Conservation (phyloP, 2,888 invertebrate genomes). For the Athrips mouffetella region DNA sequence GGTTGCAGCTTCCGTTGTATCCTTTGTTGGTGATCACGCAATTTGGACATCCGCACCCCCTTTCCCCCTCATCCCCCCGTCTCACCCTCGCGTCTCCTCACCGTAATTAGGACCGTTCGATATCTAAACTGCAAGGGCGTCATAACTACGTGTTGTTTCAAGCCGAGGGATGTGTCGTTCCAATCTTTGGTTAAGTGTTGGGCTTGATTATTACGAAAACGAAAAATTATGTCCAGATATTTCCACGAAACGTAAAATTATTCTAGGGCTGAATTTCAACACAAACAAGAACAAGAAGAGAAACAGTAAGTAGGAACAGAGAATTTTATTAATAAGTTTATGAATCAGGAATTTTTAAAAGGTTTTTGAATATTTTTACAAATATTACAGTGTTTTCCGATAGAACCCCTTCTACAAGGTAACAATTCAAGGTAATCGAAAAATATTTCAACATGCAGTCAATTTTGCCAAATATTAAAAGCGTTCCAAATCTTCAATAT, state of each 20-base stretch:
- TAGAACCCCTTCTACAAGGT: too few species aligned
- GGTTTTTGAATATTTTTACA: too few species aligned
- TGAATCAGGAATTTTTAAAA: too few species aligned
- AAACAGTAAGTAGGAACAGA: too few species aligned
- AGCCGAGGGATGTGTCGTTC: background rate
- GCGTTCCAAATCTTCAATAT: background rate
- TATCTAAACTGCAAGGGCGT: constrained; percentile 9
- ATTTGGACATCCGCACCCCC: constrained; percentile 21
- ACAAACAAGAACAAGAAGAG: too few species aligned
- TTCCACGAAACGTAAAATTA: too few species aligned
- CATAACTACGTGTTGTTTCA: constrained; percentile 3
- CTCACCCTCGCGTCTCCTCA: background rate
- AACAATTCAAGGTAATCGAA: too few species aligned
- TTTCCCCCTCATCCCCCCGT: background rate
- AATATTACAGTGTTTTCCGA: too few species aligned
- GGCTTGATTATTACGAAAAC: too few species aligned
- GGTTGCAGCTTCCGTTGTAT: constrained; percentile 57
- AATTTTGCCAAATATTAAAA: background rate
- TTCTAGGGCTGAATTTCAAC: too few species aligned
- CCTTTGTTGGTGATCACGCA: constrained; percentile 48
- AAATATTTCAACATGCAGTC: background rate
- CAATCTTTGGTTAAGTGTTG: background rate
- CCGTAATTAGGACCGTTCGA: constrained; percentile 15
- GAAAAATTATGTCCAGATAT: too few species aligned
- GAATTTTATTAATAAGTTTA: too few species aligned